Base-by-base conservation (phyloP, 2,888 invertebrate species). In the Choristoneura rosaceana region DNA sequence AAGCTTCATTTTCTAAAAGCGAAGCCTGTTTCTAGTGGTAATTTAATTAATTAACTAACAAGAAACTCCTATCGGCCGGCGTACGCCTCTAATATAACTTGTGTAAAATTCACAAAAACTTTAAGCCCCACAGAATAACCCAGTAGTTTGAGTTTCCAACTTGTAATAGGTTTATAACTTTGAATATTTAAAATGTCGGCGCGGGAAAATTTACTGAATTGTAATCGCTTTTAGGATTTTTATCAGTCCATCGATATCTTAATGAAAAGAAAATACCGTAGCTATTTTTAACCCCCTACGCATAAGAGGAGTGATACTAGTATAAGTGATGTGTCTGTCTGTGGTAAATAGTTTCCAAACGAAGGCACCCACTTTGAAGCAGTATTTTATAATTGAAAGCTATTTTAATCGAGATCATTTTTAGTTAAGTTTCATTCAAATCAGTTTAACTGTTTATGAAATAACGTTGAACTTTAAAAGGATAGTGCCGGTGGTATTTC, bases 41-140 rank as follows among this genome's bases (percentile, higher is more conserved):
- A 82, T 87, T 89, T 85, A 87, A 90, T 90, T 89, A 92, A 90
- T 89, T 85, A 89, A 86, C 77, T 73, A 75, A 78, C 81, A 79
- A 80, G 82, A 83, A 90, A 89, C 78, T 88, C 87, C 73, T 70
- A 76, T 74, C 80, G 80, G 80, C 81, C 82, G 83, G 80, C 78
- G 83, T 80, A 80, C 82, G 81, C 82, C 75, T 81, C 83, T 86
- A 88, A 89, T 91, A 88, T 87, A 85, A 83, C 80, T 88, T 84
- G 85, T 83, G 85, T 84, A 88, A 91, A 92, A 91, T 90, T 91
- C 83, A 87, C 88, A 90, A 91, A 91, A 92, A 91, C 91, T 92
- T 91, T 86, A 87, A 90, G 87, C 83, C 79, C 78, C 76, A 70
- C 76, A 76, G 78, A 78, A 81, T 81, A 81, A 77, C 79, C 81